Conservation (phyloP, 2,113 vertebrate species). For the Hassar affinis region DNA sequence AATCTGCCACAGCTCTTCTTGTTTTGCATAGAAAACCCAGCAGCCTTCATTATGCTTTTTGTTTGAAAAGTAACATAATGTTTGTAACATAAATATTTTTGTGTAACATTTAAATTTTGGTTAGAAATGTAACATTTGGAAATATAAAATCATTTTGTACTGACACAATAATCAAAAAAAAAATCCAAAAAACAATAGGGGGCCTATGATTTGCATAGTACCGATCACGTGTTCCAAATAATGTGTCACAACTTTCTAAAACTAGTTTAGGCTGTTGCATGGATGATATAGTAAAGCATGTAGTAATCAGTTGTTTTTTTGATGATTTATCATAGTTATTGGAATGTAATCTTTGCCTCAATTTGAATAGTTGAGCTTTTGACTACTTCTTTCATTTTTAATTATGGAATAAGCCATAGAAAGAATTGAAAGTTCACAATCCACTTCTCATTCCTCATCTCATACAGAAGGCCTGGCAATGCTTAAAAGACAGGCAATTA, state of each 20-base stretch:
- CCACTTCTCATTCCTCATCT: not conserved
- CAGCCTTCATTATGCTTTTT: too few species aligned
- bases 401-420: not conserved
- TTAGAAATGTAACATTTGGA: too few species aligned
- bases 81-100: too few species aligned
- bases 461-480: slow-evolving; percentile 27
- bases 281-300: not conserved
- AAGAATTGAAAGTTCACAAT: not conserved
- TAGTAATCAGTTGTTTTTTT: not conserved
- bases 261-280: not conserved
- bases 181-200: too few species aligned
- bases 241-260: not conserved
- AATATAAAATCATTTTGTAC: too few species aligned
- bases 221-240: not conserved
- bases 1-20: too few species aligned
- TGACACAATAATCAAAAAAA: too few species aligned
- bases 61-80: too few species aligned
- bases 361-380: not conserved
- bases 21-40: too few species aligned
- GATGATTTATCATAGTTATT: not conserved
- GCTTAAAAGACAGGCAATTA: slow-evolving; percentile 33
- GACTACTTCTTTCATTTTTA: not conserved
- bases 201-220: too few species aligned
- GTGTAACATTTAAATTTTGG: too few species aligned
- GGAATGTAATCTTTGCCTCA: not conserved